Evolutionary conservation across 2,113 vertebrate species (phyloP).

Genomic region (Tichodroma muraria): DNA sequence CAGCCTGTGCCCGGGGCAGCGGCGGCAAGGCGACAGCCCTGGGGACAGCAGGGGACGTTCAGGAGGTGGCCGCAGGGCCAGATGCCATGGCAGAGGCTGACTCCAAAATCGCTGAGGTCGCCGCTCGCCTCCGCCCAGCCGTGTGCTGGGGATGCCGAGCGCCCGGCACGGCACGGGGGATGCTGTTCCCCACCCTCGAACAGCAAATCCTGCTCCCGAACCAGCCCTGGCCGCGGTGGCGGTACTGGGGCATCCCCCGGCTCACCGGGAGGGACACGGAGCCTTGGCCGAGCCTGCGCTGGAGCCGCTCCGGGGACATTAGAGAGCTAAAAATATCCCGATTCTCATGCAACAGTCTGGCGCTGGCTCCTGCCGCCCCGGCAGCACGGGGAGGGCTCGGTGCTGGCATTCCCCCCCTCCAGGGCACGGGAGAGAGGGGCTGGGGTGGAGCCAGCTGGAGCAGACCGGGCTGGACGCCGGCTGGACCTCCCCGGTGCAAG

Average conservation of each 20-base stretch:
- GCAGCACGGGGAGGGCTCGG: neutral
- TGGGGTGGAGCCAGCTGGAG: neutral
- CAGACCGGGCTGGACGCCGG: neutral
- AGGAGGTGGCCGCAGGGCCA: neutral
- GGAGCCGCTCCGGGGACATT: neutral
- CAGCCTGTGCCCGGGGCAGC: neutral
- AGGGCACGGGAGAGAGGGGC: neutral
- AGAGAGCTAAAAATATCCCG: constrained; percentile 34
- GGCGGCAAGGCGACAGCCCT: neutral
- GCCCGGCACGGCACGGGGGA: fast-evolving
- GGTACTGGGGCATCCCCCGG: neutral
- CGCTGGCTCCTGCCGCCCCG: neutral
- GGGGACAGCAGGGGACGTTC: neutral
- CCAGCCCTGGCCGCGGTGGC: fast-evolving
- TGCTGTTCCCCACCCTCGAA: neutral
- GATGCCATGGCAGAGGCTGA: neutral
- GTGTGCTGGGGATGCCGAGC: neutral
- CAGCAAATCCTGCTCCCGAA: neutral
- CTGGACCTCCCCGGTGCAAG: neutral
- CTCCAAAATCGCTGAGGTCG: neutral
- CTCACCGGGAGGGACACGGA: neutral
- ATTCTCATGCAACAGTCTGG: constrained; percentile 22
- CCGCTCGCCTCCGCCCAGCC: neutral
- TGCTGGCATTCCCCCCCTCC: neutral
- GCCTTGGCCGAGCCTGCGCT: neutral